These are phyloP conservation scores for Paracanthobrama guichenoti DNA, from an alignment of 2,113 vertebrate species.

Conservation along the genomic window DNA sequence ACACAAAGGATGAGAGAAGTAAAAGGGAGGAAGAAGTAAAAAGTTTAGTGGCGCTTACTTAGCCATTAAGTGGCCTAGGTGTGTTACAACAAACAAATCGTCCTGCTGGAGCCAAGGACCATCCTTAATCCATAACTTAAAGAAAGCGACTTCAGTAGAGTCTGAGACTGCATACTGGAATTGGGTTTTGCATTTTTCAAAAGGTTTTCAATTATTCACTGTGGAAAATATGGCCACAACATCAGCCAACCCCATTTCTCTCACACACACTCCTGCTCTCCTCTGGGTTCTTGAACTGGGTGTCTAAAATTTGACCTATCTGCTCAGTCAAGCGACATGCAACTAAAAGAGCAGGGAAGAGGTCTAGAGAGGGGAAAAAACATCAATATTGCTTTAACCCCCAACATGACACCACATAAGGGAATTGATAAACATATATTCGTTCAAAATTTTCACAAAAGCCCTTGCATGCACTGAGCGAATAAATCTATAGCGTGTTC, in stretches of 20 bases:
- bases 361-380: constrained; percentile 1
- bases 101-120: neutral
- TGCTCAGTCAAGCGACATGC: constrained; percentile 50
- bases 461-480: neutral
- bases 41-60: neutral
- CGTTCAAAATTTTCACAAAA: neutral
- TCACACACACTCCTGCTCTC: constrained; percentile 20
- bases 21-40: neutral
- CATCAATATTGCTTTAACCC: neutral
- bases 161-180: constrained; percentile 61
- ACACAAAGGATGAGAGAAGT: neutral
- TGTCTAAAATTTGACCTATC: constrained; percentile 50
- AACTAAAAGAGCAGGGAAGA: constrained; percentile 32
- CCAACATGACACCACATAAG: neutral
- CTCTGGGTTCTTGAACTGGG: constrained; percentile 31
- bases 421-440: neutral
- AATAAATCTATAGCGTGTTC: neutral
- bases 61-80: constrained; percentile 6
- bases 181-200: constrained; percentile 71
- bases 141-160: constrained; percentile 60
- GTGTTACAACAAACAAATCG: constrained; percentile 39
- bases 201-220: constrained; percentile 75
- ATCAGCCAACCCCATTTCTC: constrained; percentile 38
- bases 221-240: constrained; percentile 61
- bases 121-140: constrained; percentile 63